Base-by-base conservation (phyloP, 2,888 invertebrate genomes). In the Troides oblongomaculatus region DNA sequence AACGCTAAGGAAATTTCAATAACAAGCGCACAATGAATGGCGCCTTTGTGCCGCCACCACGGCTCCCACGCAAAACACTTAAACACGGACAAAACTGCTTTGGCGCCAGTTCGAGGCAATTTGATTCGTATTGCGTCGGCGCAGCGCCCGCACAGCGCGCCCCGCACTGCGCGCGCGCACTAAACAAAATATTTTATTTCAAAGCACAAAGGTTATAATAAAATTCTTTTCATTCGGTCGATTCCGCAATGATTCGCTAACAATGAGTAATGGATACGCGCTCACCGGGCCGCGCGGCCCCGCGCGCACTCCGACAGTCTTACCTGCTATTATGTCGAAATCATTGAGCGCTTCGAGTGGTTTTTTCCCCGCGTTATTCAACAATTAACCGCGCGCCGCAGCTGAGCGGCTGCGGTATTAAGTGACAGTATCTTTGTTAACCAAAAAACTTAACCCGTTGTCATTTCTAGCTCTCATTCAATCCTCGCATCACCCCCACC, bases 191-290 rank as follows among this genome's bases (percentile, higher is more conserved):
- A 75, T 76, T 76, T 78, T 66, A 78, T 75, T 71, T 59, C 73
- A 64, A 64, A 74, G 77, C 76, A 80, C 77, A 75, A 80, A 83
- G 82, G 82, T 83, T 82, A 78, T 79, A 79, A 81, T 79, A 81
- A 85, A 85, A 87, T 81, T 81, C 76, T 82, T 81, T 83, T 84
- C 78, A 81, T 84, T 82, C 80, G 78, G 76, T 82, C 81, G 81
- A 84, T 82, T 84, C 83, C 75, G 82, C 83, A 85, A 83, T 85
- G 80, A 83, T 81, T 81, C 77, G 78, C 78, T 72, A 80, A 88
- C 88, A 90, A 88, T 85, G 71, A 78, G 90, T 90, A 90, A 90
- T 90, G 83, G 90, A 90, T 90, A 90, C 83, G 82, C 82, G 79
- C 81, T 80, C 81, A 83, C 78, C 81, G 87, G 87, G 86, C 53